Percentiles rank a stretch among this genome's conserved stretches.
These are phyloP conservation scores for Aspidiotus rigidus DNA, from an alignment of 2,888 invertebrate species.

Conservation along the genomic window DNA sequence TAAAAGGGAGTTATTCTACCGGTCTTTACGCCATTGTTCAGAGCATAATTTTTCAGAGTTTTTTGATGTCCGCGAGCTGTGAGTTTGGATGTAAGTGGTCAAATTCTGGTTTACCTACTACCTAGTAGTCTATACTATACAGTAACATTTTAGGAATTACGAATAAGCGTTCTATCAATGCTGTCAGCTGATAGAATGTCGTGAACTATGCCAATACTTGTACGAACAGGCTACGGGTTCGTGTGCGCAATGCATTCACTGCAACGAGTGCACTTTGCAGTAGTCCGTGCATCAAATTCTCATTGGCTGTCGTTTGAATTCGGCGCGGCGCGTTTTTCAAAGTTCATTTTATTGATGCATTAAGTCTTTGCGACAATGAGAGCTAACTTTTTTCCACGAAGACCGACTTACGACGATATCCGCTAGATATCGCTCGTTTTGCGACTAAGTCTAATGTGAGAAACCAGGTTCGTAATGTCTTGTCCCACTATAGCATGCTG, in stretches of 20 bases:
- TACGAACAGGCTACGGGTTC: background rate
- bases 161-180: no score
- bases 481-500: background rate
- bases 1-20: no score
- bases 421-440: background rate
- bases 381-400: background rate
- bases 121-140: no score
- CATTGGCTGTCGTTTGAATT: background rate
- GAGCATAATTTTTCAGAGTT: no score
- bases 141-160: no score
- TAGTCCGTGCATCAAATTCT: background rate
- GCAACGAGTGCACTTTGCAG: background rate
- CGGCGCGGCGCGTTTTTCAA: background rate
- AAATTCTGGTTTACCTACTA: no score
- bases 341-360: background rate
- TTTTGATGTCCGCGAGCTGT: no score
- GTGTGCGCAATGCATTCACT: background rate
- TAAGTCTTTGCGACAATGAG: background rate
- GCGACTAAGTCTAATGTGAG: background rate
- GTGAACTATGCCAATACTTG: no score
- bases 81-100: no score
- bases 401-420: background rate
- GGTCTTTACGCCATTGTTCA: no score
- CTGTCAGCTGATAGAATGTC: no score
- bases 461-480: background rate